Evolutionary conservation across 1,140 invertebrate genomes (phyloP).

Genomic region (Bombus picipes): DNA sequence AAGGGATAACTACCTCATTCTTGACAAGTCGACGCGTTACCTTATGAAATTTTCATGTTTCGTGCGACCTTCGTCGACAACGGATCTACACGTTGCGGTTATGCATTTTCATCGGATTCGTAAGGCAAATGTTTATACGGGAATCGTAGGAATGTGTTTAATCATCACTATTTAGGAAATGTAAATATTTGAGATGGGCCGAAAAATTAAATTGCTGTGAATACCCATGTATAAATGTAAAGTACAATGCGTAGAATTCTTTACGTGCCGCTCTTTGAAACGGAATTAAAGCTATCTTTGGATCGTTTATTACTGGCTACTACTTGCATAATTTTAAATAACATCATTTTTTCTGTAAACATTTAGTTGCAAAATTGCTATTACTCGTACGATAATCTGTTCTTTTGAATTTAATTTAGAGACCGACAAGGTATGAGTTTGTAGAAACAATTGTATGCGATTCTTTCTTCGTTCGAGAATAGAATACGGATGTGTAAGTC

Average conservation of each 20-base stretch:
- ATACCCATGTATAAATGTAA: not conserved
- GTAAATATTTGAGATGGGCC: constrained; percentile 21
- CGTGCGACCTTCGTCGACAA: constrained; percentile 21
- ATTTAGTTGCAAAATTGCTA: not conserved
- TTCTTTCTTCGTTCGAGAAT: not conserved
- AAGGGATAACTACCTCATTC: constrained; percentile 25
- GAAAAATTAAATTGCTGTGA: constrained; percentile 23
- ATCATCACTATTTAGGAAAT: constrained; percentile 24
- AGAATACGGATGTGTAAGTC: not conserved
- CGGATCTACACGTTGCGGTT: constrained; percentile 4
- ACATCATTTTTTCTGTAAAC: too few species aligned
- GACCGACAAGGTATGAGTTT: not conserved
- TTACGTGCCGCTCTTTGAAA: not conserved
- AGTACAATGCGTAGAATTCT: not conserved
- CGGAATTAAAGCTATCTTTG: not conserved
- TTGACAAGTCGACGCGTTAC: constrained; percentile 10
- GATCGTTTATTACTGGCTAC: not conserved
- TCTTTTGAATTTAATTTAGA: not conserved
- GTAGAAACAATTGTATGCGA: not conserved
- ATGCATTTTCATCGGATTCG: not conserved
- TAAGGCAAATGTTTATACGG: constrained; percentile 23
- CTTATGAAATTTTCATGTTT: constrained; percentile 57
- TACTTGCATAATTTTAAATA: not conserved
- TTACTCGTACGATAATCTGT: not conserved
- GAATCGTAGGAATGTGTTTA: constrained; percentile 24